Base-by-base conservation (phyloP, 2,797 vertebrate genomes). In the Cossypha caffra region DNA sequence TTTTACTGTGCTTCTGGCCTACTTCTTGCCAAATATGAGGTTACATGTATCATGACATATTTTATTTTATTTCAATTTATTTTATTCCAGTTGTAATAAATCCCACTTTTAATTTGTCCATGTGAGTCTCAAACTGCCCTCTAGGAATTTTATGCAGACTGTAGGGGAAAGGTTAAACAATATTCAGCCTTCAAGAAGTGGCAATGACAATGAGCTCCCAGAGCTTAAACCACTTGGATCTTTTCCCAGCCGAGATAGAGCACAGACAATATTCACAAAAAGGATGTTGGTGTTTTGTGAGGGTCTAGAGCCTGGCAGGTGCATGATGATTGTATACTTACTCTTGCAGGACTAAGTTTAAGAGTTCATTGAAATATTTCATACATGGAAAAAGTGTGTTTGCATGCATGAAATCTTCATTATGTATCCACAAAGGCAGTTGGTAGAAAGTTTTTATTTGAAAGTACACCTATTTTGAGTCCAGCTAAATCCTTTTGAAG, bases 11-110 rank as follows among this genome's bases (percentile, higher is more conserved):
- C 72, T 94, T 92, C 67, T 93, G 67, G 42, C 63, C 61, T 83
- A 45, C 47, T 26, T 87, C 15, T 9, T 80, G 64, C 54, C 76
- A 94, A 82, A 78, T 62, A 50, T 19, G 59, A 82, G 76, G 59
- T 79, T 84, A 68, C 43, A 14, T 75, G 78, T 54, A 74, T 89
- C 88, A 48, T 81, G 54, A 95, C 9, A 35, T 57, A 59, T 73
- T 85, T 91, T 81, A 55, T 91, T 85, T 85, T 79, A 57, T 89
- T 91, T 83, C 71, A 67, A 91, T 94, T 87, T 72, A 31, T 89
- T 96, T 95, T 83, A 91, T 90, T 91, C 43, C 19, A 84, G 58
- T 88, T 86, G 93, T 86, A 91, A 91, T 97, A 95, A 95, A 95
- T 93, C 62, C 61, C 35, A 13, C 73, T 90, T 96, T 86, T 96